phyloP scores from a whole-genome alignment of 2,113 vertebrate species.

The Indicator maculatus region DNA sequence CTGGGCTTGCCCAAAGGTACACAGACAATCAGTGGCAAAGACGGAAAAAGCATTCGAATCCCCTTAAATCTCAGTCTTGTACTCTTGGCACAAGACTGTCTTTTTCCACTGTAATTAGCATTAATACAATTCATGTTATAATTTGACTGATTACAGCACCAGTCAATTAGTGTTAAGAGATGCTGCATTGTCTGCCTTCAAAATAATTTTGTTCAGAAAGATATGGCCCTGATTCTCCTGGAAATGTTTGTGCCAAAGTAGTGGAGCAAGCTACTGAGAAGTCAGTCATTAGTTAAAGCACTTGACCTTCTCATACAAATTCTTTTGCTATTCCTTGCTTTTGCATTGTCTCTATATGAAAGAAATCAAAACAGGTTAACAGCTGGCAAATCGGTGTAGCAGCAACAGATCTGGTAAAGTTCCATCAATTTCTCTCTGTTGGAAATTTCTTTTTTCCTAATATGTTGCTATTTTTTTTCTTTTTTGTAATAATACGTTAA shows the following conservation, averaged over 20 bases:
- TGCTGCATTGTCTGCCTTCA: background rate
- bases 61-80: background rate
- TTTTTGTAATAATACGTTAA: background rate
- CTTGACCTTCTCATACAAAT: background rate
- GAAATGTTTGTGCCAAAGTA: background rate
- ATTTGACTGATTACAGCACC: conserved; percentile 26
- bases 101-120: conserved; percentile 7
- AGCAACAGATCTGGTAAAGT: background rate
- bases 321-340: background rate
- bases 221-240: background rate
- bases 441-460: background rate
- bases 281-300: background rate
- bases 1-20: background rate
- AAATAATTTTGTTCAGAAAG: conserved; percentile 7
- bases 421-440: background rate
- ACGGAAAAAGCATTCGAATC: background rate
- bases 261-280: background rate
- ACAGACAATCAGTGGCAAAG: background rate
- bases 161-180: conserved; percentile 18
- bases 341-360: background rate
- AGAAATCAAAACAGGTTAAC: background rate
- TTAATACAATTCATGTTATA: background rate
- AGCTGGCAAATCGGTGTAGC: background rate
- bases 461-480: background rate
- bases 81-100: background rate